Evolutionary conservation across 2,113 vertebrate genomes (phyloP).

Genomic region (Panthera tigris): DNA sequence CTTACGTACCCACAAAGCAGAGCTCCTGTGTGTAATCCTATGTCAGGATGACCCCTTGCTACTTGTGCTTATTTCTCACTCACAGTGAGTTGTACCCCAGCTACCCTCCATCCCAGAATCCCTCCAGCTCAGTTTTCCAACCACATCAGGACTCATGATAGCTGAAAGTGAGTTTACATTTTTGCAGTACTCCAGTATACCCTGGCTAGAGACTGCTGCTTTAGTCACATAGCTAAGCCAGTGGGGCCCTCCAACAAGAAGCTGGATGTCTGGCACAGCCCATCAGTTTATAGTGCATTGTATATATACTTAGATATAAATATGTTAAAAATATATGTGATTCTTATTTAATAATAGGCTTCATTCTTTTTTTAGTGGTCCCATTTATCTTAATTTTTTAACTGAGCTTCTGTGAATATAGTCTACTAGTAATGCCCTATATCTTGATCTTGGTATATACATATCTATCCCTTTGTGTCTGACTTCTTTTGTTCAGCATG

Average conservation of each 20-base stretch:
- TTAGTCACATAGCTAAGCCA: background rate
- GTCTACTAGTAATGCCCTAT: background rate
- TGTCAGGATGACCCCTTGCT: background rate
- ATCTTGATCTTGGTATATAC: background rate
- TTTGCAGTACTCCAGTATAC: background rate
- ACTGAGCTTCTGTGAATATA: background rate
- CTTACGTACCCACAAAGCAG: background rate
- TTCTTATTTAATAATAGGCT: background rate
- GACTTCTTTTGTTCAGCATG: background rate
- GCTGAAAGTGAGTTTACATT: background rate
- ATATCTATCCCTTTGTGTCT: background rate
- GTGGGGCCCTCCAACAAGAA: background rate
- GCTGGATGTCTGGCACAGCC: background rate
- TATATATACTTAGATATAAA: background rate
- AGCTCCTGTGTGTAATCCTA: background rate
- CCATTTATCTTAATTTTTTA: background rate
- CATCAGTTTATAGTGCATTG: background rate
- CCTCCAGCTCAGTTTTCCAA: background rate
- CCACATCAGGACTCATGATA: background rate
- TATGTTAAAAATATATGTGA: background rate
- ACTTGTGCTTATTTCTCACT: background rate
- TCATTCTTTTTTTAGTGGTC: background rate
- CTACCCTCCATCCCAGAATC: background rate
- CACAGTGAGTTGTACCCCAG: background rate
- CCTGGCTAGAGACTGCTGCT: background rate